Evolutionary conservation across 2,888 invertebrate species (phyloP), one percentile per base, ranked within the genome.

Genomic region (Cheilosia vulpina): DNA sequence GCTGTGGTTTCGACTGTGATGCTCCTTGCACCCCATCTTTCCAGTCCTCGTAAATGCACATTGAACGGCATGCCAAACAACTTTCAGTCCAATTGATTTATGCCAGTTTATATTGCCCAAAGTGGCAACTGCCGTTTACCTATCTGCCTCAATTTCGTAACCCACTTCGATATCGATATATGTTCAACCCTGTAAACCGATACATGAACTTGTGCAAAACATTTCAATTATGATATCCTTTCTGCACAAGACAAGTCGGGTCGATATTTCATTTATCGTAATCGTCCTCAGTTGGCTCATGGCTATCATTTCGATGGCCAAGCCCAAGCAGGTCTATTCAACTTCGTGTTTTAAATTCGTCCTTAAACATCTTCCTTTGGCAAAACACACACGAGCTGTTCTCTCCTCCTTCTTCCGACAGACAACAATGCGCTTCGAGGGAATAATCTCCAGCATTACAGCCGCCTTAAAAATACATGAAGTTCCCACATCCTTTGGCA

Each of bases 201-300:
- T 58, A 4, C 4, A 52, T 58, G 4, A 76, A 66, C 76, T 60
- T 60, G 13, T 41, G 38, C 63, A 47, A 47, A 55, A 57, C 31
- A n/a, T 19, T 55, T 24, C 24, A 38, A 38, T 65, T 57, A 55
- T 65, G 63, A 73, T 63, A 73, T 45, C 55, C 45, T 41, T 24
- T 66, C 58, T 24, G 11, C 9, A 41, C 2, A 52, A 65, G 34
- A 53, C 47, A 65, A 55, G 50, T 75, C 58, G 34, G 57, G 68
- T 68, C 73, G 63, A 50, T 78, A 63, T 68, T 57, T 73, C 66
- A 73, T 78, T 68, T 78, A 72, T 72, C 66, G 66, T 83, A 78
- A 83, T 78, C 78, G 66, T 15, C 62, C 55, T 66, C 63, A 34
- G 31, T 58, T 66, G 76, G 66, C 73, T 58, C 66, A 72, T 77